Base-by-base conservation (phyloP, 2,113 vertebrate genomes). In the Lichenostomus cassidix region DNA sequence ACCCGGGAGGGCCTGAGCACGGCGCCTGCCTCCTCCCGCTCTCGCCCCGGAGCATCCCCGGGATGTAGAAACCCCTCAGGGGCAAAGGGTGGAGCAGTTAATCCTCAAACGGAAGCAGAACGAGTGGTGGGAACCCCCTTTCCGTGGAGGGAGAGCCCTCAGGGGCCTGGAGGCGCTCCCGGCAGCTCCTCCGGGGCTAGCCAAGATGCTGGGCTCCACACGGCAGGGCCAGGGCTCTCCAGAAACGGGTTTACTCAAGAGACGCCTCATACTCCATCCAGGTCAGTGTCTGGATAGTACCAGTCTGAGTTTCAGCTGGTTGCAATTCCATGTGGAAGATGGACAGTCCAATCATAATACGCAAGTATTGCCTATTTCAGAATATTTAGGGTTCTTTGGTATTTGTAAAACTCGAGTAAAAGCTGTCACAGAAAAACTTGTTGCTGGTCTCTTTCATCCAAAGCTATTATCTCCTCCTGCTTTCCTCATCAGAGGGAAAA, bases 241-340 rank as follows among this genome's bases (percentile, higher is more conserved):
- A 0, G 8, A 10, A 19, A 18, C 0, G 3, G 9, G 1, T 18
- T 9, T 15, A n/a, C 67, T 67, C 44, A 29, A 71, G 65, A 50
- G 12, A 2, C 10, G 33, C 15, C 25, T 63, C 46, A 2, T 11
- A 8, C 11, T 33, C 9, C 5, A 1, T 19, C 20, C 8, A 1
- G 2, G 22, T 23, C 27, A 31, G 21, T 7, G 42, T 10, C 2
- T 2, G 56, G 23, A 3, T 23, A n/a, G 52, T n/a, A 44, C 60
- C 47, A 17, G 17, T 15, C 3, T 5, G 53, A 76, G 23, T 10
- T 28, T 50, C 56, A 21, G 12, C 5, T 1, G 2, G 4, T 11
- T 47, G 35, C n/a, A 37, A 37, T 47, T 33, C 35, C 41, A 3
- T 12, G 31, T 69, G 74, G 28, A 27, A 87, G 24, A 42, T 12